Evolutionary conservation across 1,140 invertebrate genomes (phyloP), one percentile per base, ranked within the genome.

Genomic region (Penaeus indicus): DNA sequence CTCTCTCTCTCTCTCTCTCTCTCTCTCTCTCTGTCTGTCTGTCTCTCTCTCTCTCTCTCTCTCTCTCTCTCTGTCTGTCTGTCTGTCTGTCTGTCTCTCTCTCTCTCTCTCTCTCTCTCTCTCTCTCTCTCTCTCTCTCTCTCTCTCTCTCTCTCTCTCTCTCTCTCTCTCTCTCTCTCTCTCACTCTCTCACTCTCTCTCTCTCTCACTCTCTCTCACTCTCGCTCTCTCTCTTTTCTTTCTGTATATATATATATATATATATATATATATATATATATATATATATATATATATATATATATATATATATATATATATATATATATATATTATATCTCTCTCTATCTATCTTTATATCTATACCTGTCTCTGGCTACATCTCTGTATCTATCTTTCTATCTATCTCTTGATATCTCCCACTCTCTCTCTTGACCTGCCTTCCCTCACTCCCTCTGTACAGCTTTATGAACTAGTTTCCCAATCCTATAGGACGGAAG

Each of bases 311-410:
- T 54, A 38, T 79, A 79, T 79, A 38, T 79, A 38, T 42, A n/a
- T 72, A 72, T 72, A 72, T 72, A 72, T 72, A 72, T 72, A 72
- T 72, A 72, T 72, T 54, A 38, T 79, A 79, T 79, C 13, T 79
- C 4, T 19, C n/a, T 69, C 13, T 69, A 18, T 69, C n/a, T 69
- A 18, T 69, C n/a, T 1, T 22, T 69, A 69, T 69, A 18, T 69
- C 11, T 69, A 69, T 69, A 69, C 22, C n/a, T 69, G 22, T 69
- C 21, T 69, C n/a, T 69, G 32, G n/a, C n/a, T 69, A 69, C 22
- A 69, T 69, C n/a, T 69, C n/a, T 69, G 4, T 69, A 69, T 69
- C 22, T 69, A 69, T 79, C 77, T 79, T 21, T 79, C 13, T 79
- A 22, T 25, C 38, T 79, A 27, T 27, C 77, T 79, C 38, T 79